Evolutionary conservation across 2,888 invertebrate species (phyloP).

Genomic region (Tenodera sinensis): DNA sequence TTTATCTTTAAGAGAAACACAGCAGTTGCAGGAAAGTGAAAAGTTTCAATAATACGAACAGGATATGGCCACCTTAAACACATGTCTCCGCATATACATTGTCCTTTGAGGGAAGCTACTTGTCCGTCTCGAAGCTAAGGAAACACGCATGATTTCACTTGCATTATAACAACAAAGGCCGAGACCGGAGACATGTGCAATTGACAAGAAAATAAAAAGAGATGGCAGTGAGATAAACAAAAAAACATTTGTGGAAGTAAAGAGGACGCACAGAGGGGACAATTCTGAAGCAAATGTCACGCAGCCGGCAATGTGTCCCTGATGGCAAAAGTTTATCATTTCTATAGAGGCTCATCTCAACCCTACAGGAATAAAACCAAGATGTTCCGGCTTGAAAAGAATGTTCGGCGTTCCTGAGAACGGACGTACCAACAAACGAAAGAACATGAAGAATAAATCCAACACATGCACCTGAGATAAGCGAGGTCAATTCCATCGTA

Average conservation of each 20-base stretch:
- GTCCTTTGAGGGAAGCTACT: no score
- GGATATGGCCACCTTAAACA: no score
- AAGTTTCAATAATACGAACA: no score
- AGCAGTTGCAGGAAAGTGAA: no score
- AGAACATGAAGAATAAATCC: background rate
- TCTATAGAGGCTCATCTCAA: background rate
- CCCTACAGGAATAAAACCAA: background rate
- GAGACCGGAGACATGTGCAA: constrained; percentile 1
- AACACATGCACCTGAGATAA: background rate
- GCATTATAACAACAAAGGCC: background rate
- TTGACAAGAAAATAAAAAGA: constrained; percentile 19
- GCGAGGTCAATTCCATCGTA: background rate
- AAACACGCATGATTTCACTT: constrained; percentile 13
- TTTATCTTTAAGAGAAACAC: no score
- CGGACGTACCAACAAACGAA: background rate
- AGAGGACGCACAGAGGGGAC: no score
- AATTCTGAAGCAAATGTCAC: background rate
- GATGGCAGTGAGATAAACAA: background rate
- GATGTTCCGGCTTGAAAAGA: background rate
- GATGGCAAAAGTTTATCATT: background rate
- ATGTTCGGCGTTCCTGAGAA: background rate
- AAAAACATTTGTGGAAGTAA: no score
- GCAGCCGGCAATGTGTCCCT: background rate
- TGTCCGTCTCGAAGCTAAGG: background rate
- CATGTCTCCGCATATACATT: no score